Evolutionary conservation across 2,113 vertebrate genomes (phyloP).

Genomic region (Melanocharis versteri): DNA sequence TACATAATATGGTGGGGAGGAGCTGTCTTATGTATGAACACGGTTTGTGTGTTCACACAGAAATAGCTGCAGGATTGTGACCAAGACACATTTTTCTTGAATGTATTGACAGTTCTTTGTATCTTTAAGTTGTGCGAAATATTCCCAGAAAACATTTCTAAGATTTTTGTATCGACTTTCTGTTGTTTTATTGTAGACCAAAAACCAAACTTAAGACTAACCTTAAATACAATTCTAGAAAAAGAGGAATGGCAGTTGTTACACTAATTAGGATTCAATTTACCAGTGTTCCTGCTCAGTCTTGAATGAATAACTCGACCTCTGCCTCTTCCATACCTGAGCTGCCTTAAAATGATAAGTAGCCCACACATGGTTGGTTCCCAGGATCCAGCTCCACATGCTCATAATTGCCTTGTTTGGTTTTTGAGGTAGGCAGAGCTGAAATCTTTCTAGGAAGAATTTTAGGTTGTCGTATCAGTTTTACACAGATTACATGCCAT

Average conservation of each 20-base stretch:
- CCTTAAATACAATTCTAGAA: background rate
- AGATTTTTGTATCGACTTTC: background rate
- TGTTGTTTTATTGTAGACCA: background rate
- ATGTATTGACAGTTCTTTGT: slow-evolving; percentile 14
- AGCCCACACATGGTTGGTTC: background rate
- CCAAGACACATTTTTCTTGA: background rate
- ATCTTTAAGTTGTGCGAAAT: background rate
- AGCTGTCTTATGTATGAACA: background rate
- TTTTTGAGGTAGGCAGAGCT: background rate
- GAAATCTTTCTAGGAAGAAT: background rate
- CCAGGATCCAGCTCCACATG: background rate
- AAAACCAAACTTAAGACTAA: background rate
- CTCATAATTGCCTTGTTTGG: background rate
- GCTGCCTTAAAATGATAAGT: background rate
- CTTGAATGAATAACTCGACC: background rate
- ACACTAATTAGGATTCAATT: background rate
- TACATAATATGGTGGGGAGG: background rate
- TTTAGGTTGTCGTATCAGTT: background rate
- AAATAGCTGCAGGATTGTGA: background rate
- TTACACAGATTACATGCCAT: background rate
- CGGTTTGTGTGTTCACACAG: background rate
- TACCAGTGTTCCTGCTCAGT: background rate
- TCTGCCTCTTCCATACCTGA: background rate
- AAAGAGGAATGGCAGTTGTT: background rate
- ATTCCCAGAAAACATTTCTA: background rate